Conservation (phyloP, 2,797 vertebrate species). For the Scolopax bukidnonensis region DNA sequence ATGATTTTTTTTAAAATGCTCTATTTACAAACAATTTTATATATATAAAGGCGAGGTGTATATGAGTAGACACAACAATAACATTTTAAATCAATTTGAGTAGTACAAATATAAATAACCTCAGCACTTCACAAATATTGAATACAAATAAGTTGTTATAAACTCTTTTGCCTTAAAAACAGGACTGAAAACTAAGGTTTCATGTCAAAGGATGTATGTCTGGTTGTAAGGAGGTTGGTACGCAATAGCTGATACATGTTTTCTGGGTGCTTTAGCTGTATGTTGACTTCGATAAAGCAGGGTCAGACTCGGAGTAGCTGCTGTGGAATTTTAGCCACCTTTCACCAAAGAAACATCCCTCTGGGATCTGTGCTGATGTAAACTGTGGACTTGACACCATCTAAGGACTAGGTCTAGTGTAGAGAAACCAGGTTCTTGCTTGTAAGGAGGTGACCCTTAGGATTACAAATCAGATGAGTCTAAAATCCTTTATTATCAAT, state of each 20-base stretch:
- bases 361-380: not conserved
- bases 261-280: not conserved
- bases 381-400: not conserved
- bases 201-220: not conserved
- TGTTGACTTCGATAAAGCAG: not conserved
- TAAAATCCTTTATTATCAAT: not conserved
- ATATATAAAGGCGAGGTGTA: not conserved
- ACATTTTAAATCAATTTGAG: not conserved
- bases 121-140: not conserved
- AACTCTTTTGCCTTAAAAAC: not conserved
- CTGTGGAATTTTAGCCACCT: not conserved
- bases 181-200: not conserved
- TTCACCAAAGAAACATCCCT: not conserved
- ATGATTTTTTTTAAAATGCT: not conserved
- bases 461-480: not conserved
- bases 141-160: not conserved
- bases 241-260: fast-evolving
- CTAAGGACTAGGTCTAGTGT: not conserved
- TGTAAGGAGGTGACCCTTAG: not conserved
- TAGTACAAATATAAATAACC: not conserved
- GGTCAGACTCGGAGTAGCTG: not conserved
- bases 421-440: not conserved
- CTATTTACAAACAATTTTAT: not conserved
- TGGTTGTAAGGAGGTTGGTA: not conserved
- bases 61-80: not conserved